Evolutionary conservation across 2,888 invertebrate genomes (phyloP), one percentile per base, ranked within the genome.

Genomic region (Cataglyphis livida): DNA sequence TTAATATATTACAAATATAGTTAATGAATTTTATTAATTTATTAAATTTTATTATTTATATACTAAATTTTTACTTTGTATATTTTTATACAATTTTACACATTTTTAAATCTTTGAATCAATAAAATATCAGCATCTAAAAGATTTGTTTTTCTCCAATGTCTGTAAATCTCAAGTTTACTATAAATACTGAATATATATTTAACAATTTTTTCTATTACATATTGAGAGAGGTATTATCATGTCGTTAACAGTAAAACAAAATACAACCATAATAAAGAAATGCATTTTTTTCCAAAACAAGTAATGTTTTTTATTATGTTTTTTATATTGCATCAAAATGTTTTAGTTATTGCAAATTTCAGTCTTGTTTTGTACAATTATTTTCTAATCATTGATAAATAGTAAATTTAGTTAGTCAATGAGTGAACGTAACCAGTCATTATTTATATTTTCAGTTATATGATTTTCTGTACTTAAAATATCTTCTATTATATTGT

Each of bases 341-440:
- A 51, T 51, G 6, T n/a, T 51, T n/a, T 51, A n/a, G 6, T 2
- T n/a, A 18, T 51, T 51, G 51, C 7, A 48, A 48, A n/a, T 48
- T 7, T 51, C 48, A 48, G 51, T 51, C 51, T n/a, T n/a, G n/a
- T n/a, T 51, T 51, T n/a, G n/a, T 7, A 7, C n/a, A 51, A 51
- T 51, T 51, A 51, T n/a, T n/a, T 48, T 12, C 12, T 41, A n/a
- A 7, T 51, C n/a, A 51, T 51, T 51, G n/a, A 51, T n/a, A 51
- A 18, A 44, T 51, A 44, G 3, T 44, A 51, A 51, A 51, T 7
- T 51, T n/a, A 51, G 51, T n/a, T 51, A 51, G 2, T n/a, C 7
- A n/a, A 51, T 7, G 3, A 51, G n/a, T 51, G 51, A n/a, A 51
- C 3, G 1, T 54, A 76, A 18, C 51, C 75, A 76, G 28, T 75